Evolutionary conservation across 2,797 vertebrate genomes (phyloP), one percentile per base, ranked within the genome.

Genomic region (Sitta carolinensis): DNA sequence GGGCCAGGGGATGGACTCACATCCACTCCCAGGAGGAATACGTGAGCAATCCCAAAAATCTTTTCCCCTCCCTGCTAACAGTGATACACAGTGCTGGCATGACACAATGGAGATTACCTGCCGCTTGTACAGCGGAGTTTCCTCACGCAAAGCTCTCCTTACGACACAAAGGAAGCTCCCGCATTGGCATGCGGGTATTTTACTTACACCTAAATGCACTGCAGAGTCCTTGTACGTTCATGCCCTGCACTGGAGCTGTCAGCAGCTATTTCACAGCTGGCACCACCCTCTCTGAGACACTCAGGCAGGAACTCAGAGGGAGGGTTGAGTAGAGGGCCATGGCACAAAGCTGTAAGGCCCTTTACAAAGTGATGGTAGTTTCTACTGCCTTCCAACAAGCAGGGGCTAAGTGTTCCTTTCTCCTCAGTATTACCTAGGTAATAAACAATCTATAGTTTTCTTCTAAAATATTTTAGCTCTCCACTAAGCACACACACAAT

Each of bases 251-350:
- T 27, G 27, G 10, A 69, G 72, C 57, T 81, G 30, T 17, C 78
- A 32, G 69, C 27, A n/a, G 52, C 13, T 26, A 13, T 63, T 90
- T 66, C 2, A 3, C 73, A 47, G 43, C 29, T 77, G 80, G n/a
- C 6, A 9, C 32, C 81, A 84, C 16, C 50, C 66, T 78, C 48
- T 16, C 30, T 51, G 63, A 64, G 29, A 40, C 19, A 62, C 18
- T 6, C 32, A 8, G 2, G 5, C 3, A 51, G 59, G 47, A 74
- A 16, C 17, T 66, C 8, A 0, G n/a, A 16, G 10, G 5, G 4
- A 66, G 57, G 16, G 16, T 21, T 32, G 8, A 86, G 52, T 5
- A 54, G 57, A 90, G 7, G 40, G 1, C 0, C 58, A 45, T 4
- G 17, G 15, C 10, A 74, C 7, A 32, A 63, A 63, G 17, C 4